Percentiles rank a stretch among this genome's conserved stretches.
Evolutionary conservation across 2,888 invertebrate genomes (phyloP).

Genomic region (Strigamia crassipes): DNA sequence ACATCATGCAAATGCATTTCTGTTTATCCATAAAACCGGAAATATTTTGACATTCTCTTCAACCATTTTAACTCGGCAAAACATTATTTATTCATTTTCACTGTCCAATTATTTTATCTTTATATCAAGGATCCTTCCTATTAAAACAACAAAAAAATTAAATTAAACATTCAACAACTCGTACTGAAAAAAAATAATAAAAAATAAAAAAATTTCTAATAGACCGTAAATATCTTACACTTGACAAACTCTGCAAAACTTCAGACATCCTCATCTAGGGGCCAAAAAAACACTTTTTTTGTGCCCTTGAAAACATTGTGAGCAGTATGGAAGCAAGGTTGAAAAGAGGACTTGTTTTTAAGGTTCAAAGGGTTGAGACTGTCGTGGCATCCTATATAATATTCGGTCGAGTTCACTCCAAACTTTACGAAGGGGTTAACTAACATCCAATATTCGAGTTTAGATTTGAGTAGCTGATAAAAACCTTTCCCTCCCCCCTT

Average conservation of each 20-base stretch:
- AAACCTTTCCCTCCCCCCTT: neutral
- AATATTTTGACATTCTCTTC: neutral
- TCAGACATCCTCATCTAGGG: conserved; percentile 2
- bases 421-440: neutral
- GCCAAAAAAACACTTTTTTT: neutral
- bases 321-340: neutral
- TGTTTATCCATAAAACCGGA: neutral
- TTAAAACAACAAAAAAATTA: neutral
- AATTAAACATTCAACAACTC: neutral
- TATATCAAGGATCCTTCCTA: neutral
- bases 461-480: neutral
- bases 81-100: too few species aligned
- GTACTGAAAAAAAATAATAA: too few species aligned
- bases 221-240: conserved; percentile 1
- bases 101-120: conserved; percentile 3
- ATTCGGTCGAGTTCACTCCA: neutral
- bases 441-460: neutral
- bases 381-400: conserved; percentile 1
- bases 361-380: conserved; percentile 1
- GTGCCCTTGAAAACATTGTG: neutral
- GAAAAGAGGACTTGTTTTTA: neutral
- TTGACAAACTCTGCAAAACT: neutral
- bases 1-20: neutral
- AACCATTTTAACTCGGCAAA: too few species aligned
- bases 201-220: too few species aligned